Percentiles rank a stretch among this genome's conserved stretches.
These are phyloP conservation scores for Cheilosia pagana DNA, from an alignment of 2,888 invertebrate species.

Conservation along the genomic window DNA sequence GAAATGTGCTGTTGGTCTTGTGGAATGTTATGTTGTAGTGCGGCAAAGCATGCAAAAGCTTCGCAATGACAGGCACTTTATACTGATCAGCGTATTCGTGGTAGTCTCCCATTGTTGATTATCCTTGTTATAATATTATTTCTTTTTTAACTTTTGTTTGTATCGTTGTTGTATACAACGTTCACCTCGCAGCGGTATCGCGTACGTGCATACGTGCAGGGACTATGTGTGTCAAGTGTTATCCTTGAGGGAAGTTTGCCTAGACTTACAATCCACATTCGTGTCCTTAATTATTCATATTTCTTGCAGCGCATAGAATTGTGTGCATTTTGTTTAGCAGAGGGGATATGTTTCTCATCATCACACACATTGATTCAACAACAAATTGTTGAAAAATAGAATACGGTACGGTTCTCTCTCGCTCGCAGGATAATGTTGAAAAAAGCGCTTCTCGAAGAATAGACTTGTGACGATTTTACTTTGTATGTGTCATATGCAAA, in stretches of 20 bases:
- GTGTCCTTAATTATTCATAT: slow-evolving; percentile 75
- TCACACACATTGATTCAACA: slow-evolving; percentile 57
- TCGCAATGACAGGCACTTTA: slow-evolving; percentile 92
- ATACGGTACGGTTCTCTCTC: slow-evolving; percentile 6
- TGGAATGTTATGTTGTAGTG: slow-evolving; percentile 96
- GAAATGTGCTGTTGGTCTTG: slow-evolving; percentile 95
- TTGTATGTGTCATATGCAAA: slow-evolving; percentile 53
- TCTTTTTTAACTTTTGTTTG: slow-evolving; percentile 22
- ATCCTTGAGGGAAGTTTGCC: slow-evolving; percentile 73
- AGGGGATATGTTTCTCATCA: slow-evolving; percentile 52
- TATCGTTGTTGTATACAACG: slow-evolving; percentile 42
- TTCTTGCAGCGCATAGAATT: slow-evolving; percentile 50
- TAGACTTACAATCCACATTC: slow-evolving; percentile 75
- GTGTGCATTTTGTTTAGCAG: slow-evolving; percentile 44
- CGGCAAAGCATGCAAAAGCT: slow-evolving; percentile 94
- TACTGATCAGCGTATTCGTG: slow-evolving; percentile 88
- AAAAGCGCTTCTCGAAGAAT: slow-evolving; percentile 39
- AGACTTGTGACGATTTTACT: slow-evolving; percentile 43
- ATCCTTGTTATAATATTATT: slow-evolving; percentile 20
- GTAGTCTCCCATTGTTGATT: slow-evolving; percentile 81
- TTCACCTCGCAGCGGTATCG: slow-evolving; percentile 30
- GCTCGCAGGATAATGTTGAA: slow-evolving; percentile 14
- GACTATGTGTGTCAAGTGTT: slow-evolving; percentile 74
- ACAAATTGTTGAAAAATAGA: slow-evolving; percentile 35
- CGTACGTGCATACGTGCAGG: slow-evolving; percentile 27